Base-by-base conservation (phyloP, 1,140 invertebrate genomes). In the Bombus waltoni region DNA sequence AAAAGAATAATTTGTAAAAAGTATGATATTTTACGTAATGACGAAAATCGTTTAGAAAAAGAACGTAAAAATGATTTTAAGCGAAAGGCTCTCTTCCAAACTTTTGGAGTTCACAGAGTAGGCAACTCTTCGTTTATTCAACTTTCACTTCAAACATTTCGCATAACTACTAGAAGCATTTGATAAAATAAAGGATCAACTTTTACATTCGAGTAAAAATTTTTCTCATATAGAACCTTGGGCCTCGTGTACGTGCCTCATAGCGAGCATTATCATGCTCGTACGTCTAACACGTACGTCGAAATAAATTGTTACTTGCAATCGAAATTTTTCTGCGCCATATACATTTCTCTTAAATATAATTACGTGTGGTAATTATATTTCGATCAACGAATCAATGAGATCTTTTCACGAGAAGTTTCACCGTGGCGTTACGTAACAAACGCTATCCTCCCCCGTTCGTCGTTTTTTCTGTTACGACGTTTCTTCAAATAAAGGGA, bases 91-190 rank as follows among this genome's bases (percentile, higher is more conserved):
- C n/a, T 44, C 6, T 28, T 47, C 32, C 13, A 22, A n/a, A 57
- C 9, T 42, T 38, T 38, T 40, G 25, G 35, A 42, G 25, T 72
- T 42, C 28, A 13, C 15, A 47, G 10, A 22, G 6, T 47, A 53
- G 47, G 22, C 32, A 59, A 42, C 35, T 81, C 15, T 72, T 70
- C 47, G 25, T n/a, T 72, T 40, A 82, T 82, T 40, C 70, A 13
- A 83, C 81, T 83, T 83, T 83, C 81, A 83, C 81, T 66, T 75
- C 71, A 83, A 83, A 83, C 75, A 83, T 75, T 83, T 83, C 11
- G 25, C 8, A 22, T 66, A 65, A 42, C 47, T 32, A 28, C n/a
- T 22, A 53, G 15, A 42, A n/a, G 4, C 5, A 47, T 66, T 47
- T 65, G 66, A 25, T 72, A 70, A 53, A 15, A 35, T 15, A 13